These are phyloP conservation scores for Eupithecia vulgata DNA, from an alignment of 2,888 invertebrate genomes.

Conservation along the genomic window DNA sequence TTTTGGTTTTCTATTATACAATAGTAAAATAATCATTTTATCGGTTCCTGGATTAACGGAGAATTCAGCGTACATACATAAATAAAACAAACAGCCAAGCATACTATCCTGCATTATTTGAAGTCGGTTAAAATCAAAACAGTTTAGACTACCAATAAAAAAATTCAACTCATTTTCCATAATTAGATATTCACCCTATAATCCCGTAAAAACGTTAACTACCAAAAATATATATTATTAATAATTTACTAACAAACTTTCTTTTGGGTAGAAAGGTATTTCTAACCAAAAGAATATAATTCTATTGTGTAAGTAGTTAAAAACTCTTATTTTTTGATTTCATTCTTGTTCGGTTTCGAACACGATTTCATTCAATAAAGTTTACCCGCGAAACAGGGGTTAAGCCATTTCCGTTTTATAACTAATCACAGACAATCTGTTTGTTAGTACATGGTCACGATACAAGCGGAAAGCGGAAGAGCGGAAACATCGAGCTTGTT, in stretches of 20 bases:
- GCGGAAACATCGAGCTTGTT: not conserved
- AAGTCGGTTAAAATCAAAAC: not conserved
- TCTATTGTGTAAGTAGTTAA: not conserved
- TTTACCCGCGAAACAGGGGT: not conserved
- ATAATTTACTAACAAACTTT: not conserved
- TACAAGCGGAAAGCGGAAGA: not conserved
- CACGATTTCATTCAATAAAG: not conserved
- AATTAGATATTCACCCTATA: not conserved
- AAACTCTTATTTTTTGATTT: not conserved
- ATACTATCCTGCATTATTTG: no score
- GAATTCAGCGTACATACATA: no score
- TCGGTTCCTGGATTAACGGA: no score
- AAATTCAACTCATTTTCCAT: not conserved
- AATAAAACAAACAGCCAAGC: no score
- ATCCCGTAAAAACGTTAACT: not conserved
- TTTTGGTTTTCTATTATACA: no score
- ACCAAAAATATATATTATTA: not conserved
- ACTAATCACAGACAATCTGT: slow-evolving; percentile 8
- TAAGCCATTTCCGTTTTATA: not conserved
- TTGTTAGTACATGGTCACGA: not conserved
- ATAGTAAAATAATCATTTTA: no score
- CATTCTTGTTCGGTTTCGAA: not conserved
- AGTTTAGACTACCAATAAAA: not conserved
- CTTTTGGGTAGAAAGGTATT: not conserved
- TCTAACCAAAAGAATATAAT: not conserved